These are phyloP conservation scores for Acropora yongei DNA, from an alignment of 64 coral and sea anemone genomes.

Conservation along the genomic window DNA sequence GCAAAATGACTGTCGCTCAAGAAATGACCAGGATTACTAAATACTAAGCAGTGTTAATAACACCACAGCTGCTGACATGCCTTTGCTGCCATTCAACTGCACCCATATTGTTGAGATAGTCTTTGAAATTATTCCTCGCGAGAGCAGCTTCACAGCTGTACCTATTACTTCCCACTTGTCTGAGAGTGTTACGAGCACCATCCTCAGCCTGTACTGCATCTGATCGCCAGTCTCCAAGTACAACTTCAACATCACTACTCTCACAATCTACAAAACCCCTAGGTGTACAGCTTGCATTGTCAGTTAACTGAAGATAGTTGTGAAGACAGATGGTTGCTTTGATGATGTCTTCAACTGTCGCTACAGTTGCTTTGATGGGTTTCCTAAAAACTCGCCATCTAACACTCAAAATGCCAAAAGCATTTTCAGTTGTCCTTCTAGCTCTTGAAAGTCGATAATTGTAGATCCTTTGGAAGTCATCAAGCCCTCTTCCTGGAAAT, in stretches of 20 bases:
- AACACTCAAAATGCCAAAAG: conserved; percentile 19
- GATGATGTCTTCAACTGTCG: conserved; percentile 15
- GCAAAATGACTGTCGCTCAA: no score
- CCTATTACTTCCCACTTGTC: no score
- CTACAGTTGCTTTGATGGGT: neutral
- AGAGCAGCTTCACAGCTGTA: no score
- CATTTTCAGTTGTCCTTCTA: conserved; percentile 6
- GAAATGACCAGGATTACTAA: no score
- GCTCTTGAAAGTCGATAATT: neutral
- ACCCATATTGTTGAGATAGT: no score
- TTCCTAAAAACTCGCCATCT: conserved; percentile 31
- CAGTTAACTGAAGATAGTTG: neutral
- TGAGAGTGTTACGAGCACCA: no score
- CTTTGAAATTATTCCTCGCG: no score
- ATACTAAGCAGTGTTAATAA: no score
- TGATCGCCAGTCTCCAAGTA: neutral
- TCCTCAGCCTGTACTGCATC: no score
- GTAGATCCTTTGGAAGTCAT: conserved; percentile 2
- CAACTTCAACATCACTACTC: neutral
- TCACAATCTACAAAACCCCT: conserved; percentile 9
- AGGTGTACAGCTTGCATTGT: conserved; percentile 14
- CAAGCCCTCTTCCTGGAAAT: conserved; percentile 25
- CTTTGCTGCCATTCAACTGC: no score
- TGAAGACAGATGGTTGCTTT: conserved; percentile 10
- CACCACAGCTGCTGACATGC: no score